Conservation (phyloP, 2,888 invertebrate genomes). For the Caradrina clavipalpis region DNA sequence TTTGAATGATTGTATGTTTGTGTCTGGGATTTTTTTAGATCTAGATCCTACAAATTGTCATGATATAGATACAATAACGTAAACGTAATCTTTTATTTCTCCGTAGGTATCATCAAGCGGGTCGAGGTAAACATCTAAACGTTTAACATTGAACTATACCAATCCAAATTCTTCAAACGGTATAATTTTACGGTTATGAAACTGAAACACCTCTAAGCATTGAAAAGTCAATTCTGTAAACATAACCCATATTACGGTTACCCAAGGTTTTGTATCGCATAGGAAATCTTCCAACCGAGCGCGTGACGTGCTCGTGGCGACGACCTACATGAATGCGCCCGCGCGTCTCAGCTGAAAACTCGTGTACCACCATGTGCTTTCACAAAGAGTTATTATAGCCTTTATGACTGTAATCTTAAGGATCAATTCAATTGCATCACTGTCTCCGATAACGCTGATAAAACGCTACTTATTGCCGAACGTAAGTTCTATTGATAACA, state of each 20-base stretch:
- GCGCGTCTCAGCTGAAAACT: slow-evolving; percentile 59
- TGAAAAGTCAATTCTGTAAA: slow-evolving; percentile 7
- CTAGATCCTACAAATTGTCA: background rate
- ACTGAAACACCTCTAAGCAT: slow-evolving; percentile 4
- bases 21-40: background rate
- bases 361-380: slow-evolving; percentile 57
- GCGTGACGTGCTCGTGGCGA: slow-evolving; percentile 46
- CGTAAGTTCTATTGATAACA: slow-evolving; percentile 31
- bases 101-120: background rate
- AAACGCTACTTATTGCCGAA: slow-evolving; percentile 25
- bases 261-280: slow-evolving; percentile 39
- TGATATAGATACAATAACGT: background rate
- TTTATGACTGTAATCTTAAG: slow-evolving; percentile 36
- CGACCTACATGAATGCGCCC: slow-evolving; percentile 71
- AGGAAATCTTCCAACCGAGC: slow-evolving; percentile 53
- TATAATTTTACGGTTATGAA: background rate
- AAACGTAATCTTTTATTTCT: background rate
- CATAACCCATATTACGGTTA: slow-evolving; percentile 3
- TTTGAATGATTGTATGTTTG: no score
- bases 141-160: background rate
- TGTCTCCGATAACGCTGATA: slow-evolving; percentile 46
- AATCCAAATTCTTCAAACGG: background rate
- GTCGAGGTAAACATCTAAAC: background rate
- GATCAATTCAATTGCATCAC: slow-evolving; percentile 39
- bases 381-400: slow-evolving; percentile 30